phyloP scores from a whole-genome alignment of 2,888 invertebrate genomes.

The Nomada flava region DNA sequence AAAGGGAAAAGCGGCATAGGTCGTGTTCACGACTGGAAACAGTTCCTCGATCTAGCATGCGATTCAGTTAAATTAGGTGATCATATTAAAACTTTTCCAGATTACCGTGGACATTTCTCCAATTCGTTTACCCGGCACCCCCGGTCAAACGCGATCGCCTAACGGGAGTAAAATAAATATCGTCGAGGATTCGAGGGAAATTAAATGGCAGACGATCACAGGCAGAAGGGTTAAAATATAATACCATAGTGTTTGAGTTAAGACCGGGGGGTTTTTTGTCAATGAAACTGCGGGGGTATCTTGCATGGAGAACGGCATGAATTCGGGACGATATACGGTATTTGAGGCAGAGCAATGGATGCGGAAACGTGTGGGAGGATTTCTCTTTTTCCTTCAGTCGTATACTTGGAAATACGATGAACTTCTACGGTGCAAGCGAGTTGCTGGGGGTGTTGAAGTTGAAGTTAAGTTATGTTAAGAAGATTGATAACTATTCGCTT shows the following conservation, averaged over 20 bases:
- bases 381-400: slow-evolving; percentile 14
- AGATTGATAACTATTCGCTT: slow-evolving; percentile 11
- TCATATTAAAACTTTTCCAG: slow-evolving; percentile 64
- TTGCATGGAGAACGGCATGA: neutral
- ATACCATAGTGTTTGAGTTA: too few relatives aligned
- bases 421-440: slow-evolving; percentile 1
- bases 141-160: slow-evolving; percentile 13
- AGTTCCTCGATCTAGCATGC: slow-evolving; percentile 53
- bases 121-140: slow-evolving; percentile 12
- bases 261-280: too few relatives aligned
- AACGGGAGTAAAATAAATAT: neutral
- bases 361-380: slow-evolving; percentile 14
- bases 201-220: neutral
- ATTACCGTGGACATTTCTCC: slow-evolving; percentile 14
- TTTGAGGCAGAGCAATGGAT: slow-evolving; percentile 1
- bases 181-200: neutral
- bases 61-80: slow-evolving; percentile 74
- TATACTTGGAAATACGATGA: neutral
- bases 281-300: neutral
- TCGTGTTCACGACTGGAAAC: neutral
- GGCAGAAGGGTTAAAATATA: too few relatives aligned
- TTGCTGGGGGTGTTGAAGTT: neutral
- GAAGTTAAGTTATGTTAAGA: slow-evolving; percentile 4
- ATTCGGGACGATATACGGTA: neutral
- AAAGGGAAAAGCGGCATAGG: slow-evolving; percentile 39